Evolutionary conservation across 2,888 invertebrate species (phyloP).

Genomic region (Drosophila colorata): DNA sequence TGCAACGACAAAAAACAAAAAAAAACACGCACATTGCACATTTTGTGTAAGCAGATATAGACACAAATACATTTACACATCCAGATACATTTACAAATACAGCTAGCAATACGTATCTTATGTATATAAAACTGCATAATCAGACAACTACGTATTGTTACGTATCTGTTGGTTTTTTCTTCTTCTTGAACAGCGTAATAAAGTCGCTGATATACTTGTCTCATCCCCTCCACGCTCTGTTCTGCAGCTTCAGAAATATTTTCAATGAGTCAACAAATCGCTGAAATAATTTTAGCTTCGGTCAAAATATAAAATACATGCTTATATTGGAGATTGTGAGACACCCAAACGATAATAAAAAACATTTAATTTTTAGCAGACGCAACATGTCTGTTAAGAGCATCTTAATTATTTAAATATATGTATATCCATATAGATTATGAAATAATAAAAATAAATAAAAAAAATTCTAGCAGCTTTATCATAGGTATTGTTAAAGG

Average conservation of each 20-base stretch:
- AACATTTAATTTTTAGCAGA: too few relatives aligned
- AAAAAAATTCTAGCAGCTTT: too few relatives aligned
- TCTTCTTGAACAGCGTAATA: constrained; percentile 10
- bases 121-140: constrained; percentile 49
- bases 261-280: constrained; percentile 31
- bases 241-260: constrained; percentile 5
- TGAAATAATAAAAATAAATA: background rate
- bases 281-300: constrained; percentile 15
- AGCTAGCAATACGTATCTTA: constrained; percentile 7
- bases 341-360: constrained; percentile 5
- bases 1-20: constrained; percentile 34
- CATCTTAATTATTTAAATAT: too few relatives aligned
- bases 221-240: background rate
- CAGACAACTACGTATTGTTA: constrained; percentile 52
- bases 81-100: constrained; percentile 3
- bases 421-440: too few relatives aligned
- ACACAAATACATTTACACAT: constrained; percentile 20
- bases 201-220: constrained; percentile 10
- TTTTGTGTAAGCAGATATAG: constrained; percentile 51
- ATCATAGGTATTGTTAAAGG: too few relatives aligned
- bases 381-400: too few relatives aligned
- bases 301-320: background rate
- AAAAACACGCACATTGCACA: constrained; percentile 57
- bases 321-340: background rate
- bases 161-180: background rate